Conservation (phyloP, 2,797 vertebrate genomes). For the Eleutherodactylus coqui region DNA sequence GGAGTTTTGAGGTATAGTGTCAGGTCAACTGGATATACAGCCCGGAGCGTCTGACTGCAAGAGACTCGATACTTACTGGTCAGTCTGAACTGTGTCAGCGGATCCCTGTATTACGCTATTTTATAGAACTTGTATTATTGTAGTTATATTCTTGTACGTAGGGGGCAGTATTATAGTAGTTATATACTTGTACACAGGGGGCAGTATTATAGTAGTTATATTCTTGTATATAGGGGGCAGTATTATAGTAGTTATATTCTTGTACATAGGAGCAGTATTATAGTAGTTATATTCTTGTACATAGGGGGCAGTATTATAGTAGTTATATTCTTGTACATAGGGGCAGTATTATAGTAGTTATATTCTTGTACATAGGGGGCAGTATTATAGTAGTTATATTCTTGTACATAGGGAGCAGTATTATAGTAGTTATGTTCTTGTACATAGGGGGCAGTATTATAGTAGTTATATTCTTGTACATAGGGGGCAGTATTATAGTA, state of each 20-base stretch:
- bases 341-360: conserved; percentile 2
- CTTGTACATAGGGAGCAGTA: background rate
- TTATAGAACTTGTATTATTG: too few relatives aligned
- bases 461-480: conserved; percentile 9
- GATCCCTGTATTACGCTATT: background rate
- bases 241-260: too few relatives aligned
- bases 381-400: conserved; percentile 20
- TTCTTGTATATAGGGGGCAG: background rate
- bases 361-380: background rate
- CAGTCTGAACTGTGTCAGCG: background rate
- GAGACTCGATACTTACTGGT: background rate
- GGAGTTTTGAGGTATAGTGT: too few relatives aligned
- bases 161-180: background rate
- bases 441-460: background rate
- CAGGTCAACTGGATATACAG: background rate
- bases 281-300: background rate
- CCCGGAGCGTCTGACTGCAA: background rate
- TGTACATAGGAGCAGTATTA: too few relatives aligned
- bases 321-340: conserved; percentile 3
- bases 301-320: background rate
- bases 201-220: conserved; percentile 11
- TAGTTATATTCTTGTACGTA: too few relatives aligned
- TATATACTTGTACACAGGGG: background rate
- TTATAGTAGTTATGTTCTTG: conserved; percentile 1
- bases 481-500: conserved; percentile 5